Conservation (phyloP, 2,113 vertebrate species). For the Plecotus auritus region DNA sequence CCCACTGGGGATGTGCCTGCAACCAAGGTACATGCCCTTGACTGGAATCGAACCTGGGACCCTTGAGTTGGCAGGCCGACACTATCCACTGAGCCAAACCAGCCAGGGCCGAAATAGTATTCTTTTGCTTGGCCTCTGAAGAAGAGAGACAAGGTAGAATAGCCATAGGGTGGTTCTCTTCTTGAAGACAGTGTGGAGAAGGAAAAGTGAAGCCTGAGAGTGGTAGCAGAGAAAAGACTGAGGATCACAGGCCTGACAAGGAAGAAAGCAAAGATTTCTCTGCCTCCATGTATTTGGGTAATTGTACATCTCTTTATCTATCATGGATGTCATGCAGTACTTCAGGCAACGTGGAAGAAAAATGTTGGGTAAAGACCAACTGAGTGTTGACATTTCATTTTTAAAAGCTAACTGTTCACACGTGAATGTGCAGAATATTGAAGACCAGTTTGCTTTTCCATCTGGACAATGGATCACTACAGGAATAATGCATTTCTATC, state of each 20-base stretch:
- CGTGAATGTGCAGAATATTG: neutral
- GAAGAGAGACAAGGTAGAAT: neutral
- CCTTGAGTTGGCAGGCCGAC: no score
- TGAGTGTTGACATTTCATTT: neutral
- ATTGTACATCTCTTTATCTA: slow-evolving; percentile 40
- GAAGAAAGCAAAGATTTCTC: slow-evolving; percentile 24
- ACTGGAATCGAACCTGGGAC: no score
- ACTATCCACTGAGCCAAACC: no score
- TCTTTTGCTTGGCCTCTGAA: neutral
- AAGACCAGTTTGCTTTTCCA: neutral
- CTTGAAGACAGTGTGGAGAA: neutral
- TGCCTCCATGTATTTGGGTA: neutral
- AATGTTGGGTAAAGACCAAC: slow-evolving; percentile 25
- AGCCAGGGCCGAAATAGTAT: neutral
- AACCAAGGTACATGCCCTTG: no score
- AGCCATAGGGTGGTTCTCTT: neutral
- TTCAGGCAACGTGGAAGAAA: slow-evolving; percentile 28
- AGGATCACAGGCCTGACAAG: neutral
- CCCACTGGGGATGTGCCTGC: no score
- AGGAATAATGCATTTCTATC: neutral
- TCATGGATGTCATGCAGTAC: neutral
- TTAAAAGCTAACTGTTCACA: neutral
- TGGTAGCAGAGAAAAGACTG: neutral
- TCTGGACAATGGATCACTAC: slow-evolving; percentile 13
- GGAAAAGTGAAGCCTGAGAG: neutral